A percentile compares a stretch with the other conserved stretches of the same genome.
These are phyloP conservation scores for Typhlichthys subterraneus DNA, from an alignment of 2,797 vertebrate species.

Conservation along the genomic window DNA sequence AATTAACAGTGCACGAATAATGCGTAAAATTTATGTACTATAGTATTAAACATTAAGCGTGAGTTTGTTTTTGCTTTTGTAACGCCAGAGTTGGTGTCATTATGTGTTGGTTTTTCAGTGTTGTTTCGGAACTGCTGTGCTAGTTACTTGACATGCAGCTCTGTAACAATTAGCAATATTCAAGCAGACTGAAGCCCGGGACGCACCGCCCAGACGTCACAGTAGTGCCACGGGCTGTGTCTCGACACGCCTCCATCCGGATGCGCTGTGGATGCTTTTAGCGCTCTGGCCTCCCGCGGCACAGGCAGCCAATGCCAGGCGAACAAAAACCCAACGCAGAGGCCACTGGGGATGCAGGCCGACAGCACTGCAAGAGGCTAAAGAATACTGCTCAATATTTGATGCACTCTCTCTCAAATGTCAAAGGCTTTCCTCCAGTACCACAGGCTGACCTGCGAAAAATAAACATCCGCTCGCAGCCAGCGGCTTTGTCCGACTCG, in stretches of 20 bases:
- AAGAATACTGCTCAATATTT: slow-evolving; percentile 1
- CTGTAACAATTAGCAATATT: too few species aligned
- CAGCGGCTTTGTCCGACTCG: slow-evolving; percentile 11
- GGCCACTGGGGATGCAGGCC: not conserved
- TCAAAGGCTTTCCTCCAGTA: slow-evolving; percentile 5
- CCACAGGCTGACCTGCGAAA: slow-evolving; percentile 20
- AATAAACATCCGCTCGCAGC: slow-evolving; percentile 35
- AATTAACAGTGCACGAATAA: too few species aligned
- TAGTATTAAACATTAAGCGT: too few species aligned
- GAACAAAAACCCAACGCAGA: not conserved
- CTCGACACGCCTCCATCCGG: not conserved
- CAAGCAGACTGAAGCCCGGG: too few species aligned
- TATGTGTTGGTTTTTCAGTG: too few species aligned
- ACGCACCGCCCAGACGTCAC: not conserved
- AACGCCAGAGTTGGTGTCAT: too few species aligned
- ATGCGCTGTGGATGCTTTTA: not conserved
- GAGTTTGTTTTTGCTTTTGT: too few species aligned
- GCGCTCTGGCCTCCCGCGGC: not conserved
- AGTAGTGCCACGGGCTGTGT: not conserved
- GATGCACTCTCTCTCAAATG: slow-evolving; percentile 6
- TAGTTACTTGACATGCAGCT: too few species aligned
- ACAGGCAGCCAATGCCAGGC: not conserved
- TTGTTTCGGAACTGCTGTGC: too few species aligned
- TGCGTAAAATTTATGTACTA: too few species aligned
- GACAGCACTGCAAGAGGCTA: not conserved